Evolutionary conservation across 1,140 invertebrate species (phyloP), one percentile per base, ranked within the genome.

Genomic region (Latrodectus geometricus): DNA sequence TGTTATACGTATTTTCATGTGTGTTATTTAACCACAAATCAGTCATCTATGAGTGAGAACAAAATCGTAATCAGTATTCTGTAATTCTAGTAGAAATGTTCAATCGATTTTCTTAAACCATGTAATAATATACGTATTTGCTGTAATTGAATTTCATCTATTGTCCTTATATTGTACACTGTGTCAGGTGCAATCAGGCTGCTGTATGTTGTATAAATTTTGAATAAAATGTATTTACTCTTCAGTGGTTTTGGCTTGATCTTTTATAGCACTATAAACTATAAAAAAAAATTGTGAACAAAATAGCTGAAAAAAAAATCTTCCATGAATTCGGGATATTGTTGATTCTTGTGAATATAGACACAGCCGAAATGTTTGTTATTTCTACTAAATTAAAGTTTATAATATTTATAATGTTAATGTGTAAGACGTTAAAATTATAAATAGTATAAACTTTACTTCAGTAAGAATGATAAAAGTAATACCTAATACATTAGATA

Each of bases 211-310:
- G 83, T 86, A 86, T 70, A 86, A 77, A 86, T 77, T 86, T 86
- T 86, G 75, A 86, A 86, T 86, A 86, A 86, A 86, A 78, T 77
- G 83, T 77, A 86, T 86, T 86, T 86, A 86, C 77, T 86, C 83
- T 86, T 86, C 83, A 75, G 11, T 65, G 3, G 7, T 48, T 70
- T 23, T 61, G 2, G 17, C 8, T 35, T 35, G 35, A 5, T 35
- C 1, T 35, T 35, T 35, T 35, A 35, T 35, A 3, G 35, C 35
- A 35, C 1, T 1, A 35, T 35, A 5, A 35, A 35, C 1, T 35
- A 35, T 35, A 5, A 3, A 35, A 35, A 35, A 35, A 35, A 35
- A 35, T 35, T 35, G 35, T 35, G 1, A 35, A 35, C 35, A 35
- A 35, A 5, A 35, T 35, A 3, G 35, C 35, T 35, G 1, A 35